These are phyloP conservation scores for Drosophila persimilis DNA, from an alignment of 1,140 invertebrate species.

Conservation along the genomic window DNA sequence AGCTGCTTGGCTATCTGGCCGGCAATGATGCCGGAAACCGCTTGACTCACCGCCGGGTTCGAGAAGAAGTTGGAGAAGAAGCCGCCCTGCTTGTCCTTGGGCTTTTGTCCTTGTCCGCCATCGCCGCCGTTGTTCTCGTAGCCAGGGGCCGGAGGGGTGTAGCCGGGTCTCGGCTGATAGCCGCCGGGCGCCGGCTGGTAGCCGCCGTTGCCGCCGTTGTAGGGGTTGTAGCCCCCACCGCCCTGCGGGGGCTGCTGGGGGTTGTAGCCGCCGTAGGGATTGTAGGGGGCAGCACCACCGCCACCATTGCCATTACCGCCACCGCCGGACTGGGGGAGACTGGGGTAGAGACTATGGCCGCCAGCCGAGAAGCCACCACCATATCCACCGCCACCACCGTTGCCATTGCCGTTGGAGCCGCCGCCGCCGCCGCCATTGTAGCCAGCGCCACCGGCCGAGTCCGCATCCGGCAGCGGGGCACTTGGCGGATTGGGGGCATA, in stretches of 20 bases:
- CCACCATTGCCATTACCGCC: constrained; percentile 19
- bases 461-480: constrained; percentile 64
- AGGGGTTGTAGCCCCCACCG: constrained; percentile 57
- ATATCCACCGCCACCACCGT: constrained; percentile 61
- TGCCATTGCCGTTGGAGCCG: constrained; percentile 33
- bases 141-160: constrained; percentile 64
- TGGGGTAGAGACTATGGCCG: constrained; percentile 77
- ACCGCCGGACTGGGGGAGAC: constrained; percentile 51
- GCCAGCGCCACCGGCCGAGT: constrained; percentile 46
- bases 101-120: constrained; percentile 58
- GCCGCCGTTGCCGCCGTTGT: constrained; percentile 49
- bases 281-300: constrained; percentile 50
- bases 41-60: constrained; percentile 80
- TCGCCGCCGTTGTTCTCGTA: constrained; percentile 58
- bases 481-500: constrained; percentile 71
- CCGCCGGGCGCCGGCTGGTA: constrained; percentile 48
- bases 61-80: constrained; percentile 81
- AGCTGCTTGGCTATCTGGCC: constrained; percentile 78
- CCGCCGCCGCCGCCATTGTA: constrained; percentile 22
- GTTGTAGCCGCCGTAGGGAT: constrained; percentile 56
- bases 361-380: constrained; percentile 80
- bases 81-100: constrained; percentile 78
- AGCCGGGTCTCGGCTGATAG: constrained; percentile 63
- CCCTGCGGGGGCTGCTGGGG: constrained; percentile 19
- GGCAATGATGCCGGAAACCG: constrained; percentile 79